Evolutionary conservation across 2,888 invertebrate species (phyloP).

Genomic region (Ophonus ardosiacus): DNA sequence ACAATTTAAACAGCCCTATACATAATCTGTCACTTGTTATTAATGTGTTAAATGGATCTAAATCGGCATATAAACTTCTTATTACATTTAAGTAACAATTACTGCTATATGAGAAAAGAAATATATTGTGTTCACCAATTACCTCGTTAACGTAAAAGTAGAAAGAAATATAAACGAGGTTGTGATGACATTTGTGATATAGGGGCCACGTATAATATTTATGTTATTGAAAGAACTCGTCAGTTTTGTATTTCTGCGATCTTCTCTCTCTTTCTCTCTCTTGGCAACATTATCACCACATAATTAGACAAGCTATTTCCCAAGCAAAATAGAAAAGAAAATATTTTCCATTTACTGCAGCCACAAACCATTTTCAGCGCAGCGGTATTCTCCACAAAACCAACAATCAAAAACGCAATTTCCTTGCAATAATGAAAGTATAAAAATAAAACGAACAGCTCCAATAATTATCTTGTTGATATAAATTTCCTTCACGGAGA

Average conservation of each 20-base stretch:
- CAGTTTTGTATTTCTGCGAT: not conserved
- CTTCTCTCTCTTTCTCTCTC: not conserved
- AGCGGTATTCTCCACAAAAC: slow-evolving; percentile 33
- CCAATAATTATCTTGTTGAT: slow-evolving; percentile 52
- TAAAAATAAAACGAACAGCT: slow-evolving; percentile 44
- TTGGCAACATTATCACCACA: slow-evolving; percentile 9
- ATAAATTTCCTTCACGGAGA: slow-evolving; percentile 35
- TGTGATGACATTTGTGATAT: too few relatives aligned
- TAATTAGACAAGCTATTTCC: slow-evolving; percentile 31
- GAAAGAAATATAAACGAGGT: too few relatives aligned
- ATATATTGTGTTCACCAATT: too few relatives aligned
- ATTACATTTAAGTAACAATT: too few relatives aligned
- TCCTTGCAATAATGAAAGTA: slow-evolving; percentile 49
- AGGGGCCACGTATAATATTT: not conserved
- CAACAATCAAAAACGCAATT: slow-evolving; percentile 48
- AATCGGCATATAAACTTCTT: too few relatives aligned
- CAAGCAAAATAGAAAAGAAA: slow-evolving; percentile 29
- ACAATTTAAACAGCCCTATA: too few relatives aligned
- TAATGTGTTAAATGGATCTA: too few relatives aligned
- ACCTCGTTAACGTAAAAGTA: too few relatives aligned
- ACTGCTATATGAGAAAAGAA: too few relatives aligned
- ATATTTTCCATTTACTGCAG: slow-evolving; percentile 1
- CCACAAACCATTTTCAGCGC: slow-evolving; percentile 20
- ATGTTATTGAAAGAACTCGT: not conserved
- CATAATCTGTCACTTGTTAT: too few relatives aligned